Evolutionary conservation across 2,797 vertebrate species (phyloP), one percentile per base, ranked within the genome.

Genomic region (Chelidonichthys spinosus): DNA sequence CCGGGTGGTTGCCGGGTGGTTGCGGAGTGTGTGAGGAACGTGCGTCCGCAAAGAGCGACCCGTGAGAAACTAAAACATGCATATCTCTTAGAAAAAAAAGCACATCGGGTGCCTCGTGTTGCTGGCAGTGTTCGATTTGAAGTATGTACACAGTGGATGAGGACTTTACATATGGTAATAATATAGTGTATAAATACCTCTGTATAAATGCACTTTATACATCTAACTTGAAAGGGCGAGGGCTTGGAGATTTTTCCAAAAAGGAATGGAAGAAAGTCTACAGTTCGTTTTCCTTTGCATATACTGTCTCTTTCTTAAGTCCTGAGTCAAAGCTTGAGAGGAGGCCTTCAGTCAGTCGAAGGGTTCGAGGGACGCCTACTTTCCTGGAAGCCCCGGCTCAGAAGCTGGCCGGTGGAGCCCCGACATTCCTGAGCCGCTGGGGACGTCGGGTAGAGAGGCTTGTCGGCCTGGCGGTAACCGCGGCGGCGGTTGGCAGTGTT

Each of bases 301-400:
- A 92, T 91, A 91, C 88, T 89, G 91, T 97, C 95, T 89, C 94
- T 94, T 95, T 96, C 92, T 95, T 92, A 96, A 95, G 94, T 97
- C 98, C 97, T 98, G 97, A 99, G 97, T 98, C 97, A 95, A 25
- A 96, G 94, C 96, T 95, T 95, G 94, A 90, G 94, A 96, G 95
- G 93, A 78, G 77, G 91, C 74, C 77, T 71, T 84, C 85, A 69
- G 82, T 77, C 76, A 54, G 77, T 66, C 4, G 61, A 47, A 58
- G 63, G 76, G 79, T 43, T 44, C 36, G 15, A 17, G 15, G 44
- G 17, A 58, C 64, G 65, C 56, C 95, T 96, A 97, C 93, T 96
- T 95, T 83, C 96, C 96, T 72, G 96, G 97, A 94, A 97, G 95
- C 92, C 96, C 96, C 84, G 97, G 97, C 94, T 99, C 97, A 61